A percentile compares a stretch with the other conserved stretches of the same genome.
Conservation (phyloP, 2,797 vertebrate genomes). For the Hirundo rustica region DNA sequence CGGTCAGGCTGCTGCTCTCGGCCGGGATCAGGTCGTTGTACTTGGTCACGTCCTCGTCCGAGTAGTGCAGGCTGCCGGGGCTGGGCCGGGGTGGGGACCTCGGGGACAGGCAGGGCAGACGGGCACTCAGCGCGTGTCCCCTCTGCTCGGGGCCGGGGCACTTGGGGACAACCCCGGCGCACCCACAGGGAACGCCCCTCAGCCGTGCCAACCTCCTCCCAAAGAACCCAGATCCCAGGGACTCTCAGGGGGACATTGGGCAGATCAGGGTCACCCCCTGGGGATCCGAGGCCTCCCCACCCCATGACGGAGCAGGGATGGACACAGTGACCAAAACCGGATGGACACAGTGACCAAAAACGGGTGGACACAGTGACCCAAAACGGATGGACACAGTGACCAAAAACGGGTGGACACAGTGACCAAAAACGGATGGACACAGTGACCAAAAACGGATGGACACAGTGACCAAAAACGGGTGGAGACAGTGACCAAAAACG, state of each 20-base stretch:
- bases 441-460: not conserved
- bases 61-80: conserved; percentile 95
- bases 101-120: fast-evolving
- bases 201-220: fast-evolving
- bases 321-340: too few relatives aligned
- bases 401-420: not conserved
- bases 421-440: too few relatives aligned
- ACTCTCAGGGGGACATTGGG: fast-evolving
- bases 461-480: too few relatives aligned
- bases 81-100: conserved; percentile 95
- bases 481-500: too few relatives aligned
- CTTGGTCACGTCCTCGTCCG: conserved; percentile 95
- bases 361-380: too few relatives aligned
- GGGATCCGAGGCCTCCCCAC: not conserved
- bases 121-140: not conserved
- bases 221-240: not conserved
- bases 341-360: not conserved
- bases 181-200: not conserved
- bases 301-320: fast-evolving
- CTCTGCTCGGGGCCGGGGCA: fast-evolving
- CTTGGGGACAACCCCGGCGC: fast-evolving
- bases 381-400: too few relatives aligned
- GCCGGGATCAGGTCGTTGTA: conserved; percentile 96
- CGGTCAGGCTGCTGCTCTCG: conserved; percentile 95
- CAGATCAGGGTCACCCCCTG: not conserved